phyloP scores from a whole-genome alignment of 2,888 invertebrate genomes.

The Latrodectus elegans region DNA sequence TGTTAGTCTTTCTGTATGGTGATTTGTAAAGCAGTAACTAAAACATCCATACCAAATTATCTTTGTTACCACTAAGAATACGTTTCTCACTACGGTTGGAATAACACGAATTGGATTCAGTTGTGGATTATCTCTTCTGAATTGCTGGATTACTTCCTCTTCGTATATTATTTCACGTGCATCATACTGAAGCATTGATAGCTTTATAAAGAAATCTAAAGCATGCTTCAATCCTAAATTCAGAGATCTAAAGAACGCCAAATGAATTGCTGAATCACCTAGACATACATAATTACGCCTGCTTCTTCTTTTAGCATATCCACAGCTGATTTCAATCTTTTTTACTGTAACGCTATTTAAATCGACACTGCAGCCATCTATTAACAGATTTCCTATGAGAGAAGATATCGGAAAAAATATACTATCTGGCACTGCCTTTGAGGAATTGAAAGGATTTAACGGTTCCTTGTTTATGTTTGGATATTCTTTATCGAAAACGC shows the following conservation, averaged over 20 bases:
- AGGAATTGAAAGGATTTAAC: conserved; percentile 22
- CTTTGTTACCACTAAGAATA: conserved; percentile 19
- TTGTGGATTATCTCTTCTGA: conserved; percentile 6
- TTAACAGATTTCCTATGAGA: conserved; percentile 21
- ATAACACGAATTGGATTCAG: conserved; percentile 6
- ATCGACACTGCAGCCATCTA: conserved; percentile 20
- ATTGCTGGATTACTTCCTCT: conserved; percentile 7
- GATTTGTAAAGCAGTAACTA: conserved; percentile 17
- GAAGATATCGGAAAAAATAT: conserved; percentile 32
- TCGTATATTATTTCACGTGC: not conserved
- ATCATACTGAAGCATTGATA: conserved; percentile 19
- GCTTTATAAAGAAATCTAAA: conserved; percentile 24
- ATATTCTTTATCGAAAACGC: conserved; percentile 8
- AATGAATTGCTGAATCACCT: conserved; percentile 24
- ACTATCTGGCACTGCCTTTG: conserved; percentile 8
- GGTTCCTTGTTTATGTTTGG: conserved; percentile 27
- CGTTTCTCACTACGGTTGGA: conserved; percentile 8
- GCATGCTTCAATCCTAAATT: conserved; percentile 27
- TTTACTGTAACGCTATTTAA: conserved; percentile 25
- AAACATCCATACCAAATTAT: conserved; percentile 34
- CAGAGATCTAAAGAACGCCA: conserved; percentile 31
- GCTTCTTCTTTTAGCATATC: conserved; percentile 26
- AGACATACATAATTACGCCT: conserved; percentile 10
- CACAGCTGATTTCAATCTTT: conserved; percentile 34
- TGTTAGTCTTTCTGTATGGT: conserved; percentile 11